Base-by-base conservation (phyloP, 2,888 invertebrate species). In the Pyrochroa serraticornis region DNA sequence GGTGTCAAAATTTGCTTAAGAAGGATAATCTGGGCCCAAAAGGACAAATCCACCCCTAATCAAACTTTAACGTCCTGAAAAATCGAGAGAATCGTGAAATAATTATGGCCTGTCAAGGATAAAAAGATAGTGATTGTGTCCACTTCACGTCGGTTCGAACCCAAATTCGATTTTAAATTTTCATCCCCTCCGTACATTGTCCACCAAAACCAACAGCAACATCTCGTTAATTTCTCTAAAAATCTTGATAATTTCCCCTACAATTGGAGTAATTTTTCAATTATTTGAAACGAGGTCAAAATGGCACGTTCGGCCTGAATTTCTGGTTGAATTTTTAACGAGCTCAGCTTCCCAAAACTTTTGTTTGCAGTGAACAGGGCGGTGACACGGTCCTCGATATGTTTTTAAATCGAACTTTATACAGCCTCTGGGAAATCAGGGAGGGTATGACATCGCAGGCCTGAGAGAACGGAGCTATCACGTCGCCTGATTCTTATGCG, bases 321-420 rank as follows among this genome's bases (percentile, higher is more conserved):
- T 32, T 50, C 35, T 36, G 14, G 10, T 35, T 33, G 41, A 34
- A 6, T 9, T 9, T 14, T 42, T 8, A 30, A 22, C 7, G 22
- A 34, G 36, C 36, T 46, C 9, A 10, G 12, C 34, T 32, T 38
- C 43, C 33, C 46, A 57, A 57, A 57, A 12, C 39, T 41, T 33
- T 56, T 13, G 38, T 36, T 32, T 41, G 46, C 41, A 64, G 60
- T 62, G 61, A 61, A 64, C 55, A 58, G 44, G 63, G 58, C 55
- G 65, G 74, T 71, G 76, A 75, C 76, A 76, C 71, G 69, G 69
- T 65, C 71, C 75, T 72, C 75, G 72, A 78, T 77, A 74, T 74
- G 75, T 77, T 76, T 77, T 77, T 77, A 77, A 78, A 79, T 79
- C 78, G 78, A 79, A 77, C 74, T 79, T 79, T 79, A 79, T 78